These are phyloP conservation scores for Peromyscus melanophrys DNA, from an alignment of 2,797 vertebrate genomes.

Conservation along the genomic window DNA sequence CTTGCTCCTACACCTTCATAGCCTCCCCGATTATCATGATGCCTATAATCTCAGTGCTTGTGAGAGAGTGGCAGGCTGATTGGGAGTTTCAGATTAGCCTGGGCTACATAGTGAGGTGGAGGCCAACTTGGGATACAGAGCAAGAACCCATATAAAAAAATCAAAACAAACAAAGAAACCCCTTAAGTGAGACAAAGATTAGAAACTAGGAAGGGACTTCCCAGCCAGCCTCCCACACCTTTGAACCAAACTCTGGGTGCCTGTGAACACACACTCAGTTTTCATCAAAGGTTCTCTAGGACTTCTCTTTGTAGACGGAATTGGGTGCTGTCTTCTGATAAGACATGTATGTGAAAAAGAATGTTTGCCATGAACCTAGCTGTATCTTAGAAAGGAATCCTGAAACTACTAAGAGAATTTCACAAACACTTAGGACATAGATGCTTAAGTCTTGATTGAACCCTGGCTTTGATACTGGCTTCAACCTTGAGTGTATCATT, in stretches of 20 bases:
- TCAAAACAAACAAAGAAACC: not conserved
- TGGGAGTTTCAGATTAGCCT: not conserved
- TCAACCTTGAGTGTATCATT: constrained; percentile 5
- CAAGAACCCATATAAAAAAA: not conserved
- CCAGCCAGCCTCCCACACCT: not conserved
- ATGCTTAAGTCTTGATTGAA: constrained; percentile 33
- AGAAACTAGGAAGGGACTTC: constrained; percentile 55
- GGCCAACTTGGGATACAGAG: not conserved
- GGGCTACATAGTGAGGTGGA: not conserved
- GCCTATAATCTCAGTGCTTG: not conserved
- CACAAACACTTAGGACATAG: constrained; percentile 32
- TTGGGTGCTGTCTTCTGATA: not conserved
- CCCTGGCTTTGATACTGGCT: constrained; percentile 22
- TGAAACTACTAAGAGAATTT: constrained; percentile 68
- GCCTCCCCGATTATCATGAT: not conserved
- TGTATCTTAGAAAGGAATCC: constrained; percentile 33
- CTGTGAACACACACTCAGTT: not conserved
- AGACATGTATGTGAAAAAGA: constrained; percentile 43
- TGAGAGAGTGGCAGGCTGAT: not conserved
- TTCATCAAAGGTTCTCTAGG: constrained; percentile 28
- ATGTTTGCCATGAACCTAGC: constrained; percentile 33
- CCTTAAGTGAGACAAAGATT: constrained; percentile 18
- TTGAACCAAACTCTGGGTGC: not conserved
- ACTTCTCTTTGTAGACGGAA: constrained; percentile 48
- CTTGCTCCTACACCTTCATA: not conserved